A percentile compares a stretch with the other conserved stretches of the same genome.
phyloP scores from a whole-genome alignment of 2,888 invertebrate genomes.

The Hirtodrosophila duncani region DNA sequence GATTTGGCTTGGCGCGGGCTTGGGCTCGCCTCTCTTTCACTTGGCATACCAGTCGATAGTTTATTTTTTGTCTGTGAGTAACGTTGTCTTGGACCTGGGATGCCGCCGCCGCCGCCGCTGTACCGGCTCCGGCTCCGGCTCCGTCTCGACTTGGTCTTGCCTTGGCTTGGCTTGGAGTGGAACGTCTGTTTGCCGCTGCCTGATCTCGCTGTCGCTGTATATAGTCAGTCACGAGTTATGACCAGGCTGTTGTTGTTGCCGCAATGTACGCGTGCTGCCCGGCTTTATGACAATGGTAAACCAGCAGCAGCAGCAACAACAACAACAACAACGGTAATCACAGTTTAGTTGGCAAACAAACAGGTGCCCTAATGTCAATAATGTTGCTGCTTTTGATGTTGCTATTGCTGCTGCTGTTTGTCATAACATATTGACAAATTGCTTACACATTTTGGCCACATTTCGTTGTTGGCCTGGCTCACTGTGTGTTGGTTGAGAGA shows the following conservation, averaged over 20 bases:
- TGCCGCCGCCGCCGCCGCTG: neutral
- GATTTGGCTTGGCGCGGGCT: too few species aligned
- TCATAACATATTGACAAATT: conserved; percentile 69
- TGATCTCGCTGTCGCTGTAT: conserved; percentile 8
- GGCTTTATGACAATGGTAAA: conserved; percentile 27
- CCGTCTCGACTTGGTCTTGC: neutral
- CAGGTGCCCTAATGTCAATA: conserved; percentile 71
- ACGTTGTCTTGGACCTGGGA: conserved; percentile 35
- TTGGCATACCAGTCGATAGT: neutral
- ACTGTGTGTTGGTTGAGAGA: too few species aligned
- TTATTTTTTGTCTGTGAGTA: conserved; percentile 59
- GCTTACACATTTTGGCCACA: conserved; percentile 67
- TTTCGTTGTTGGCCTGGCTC: conserved; percentile 24
- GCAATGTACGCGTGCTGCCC: conserved; percentile 54
- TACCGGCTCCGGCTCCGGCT: neutral
- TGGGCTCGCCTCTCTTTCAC: neutral
- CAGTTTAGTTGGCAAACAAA: conserved; percentile 65
- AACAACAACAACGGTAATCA: conserved; percentile 56
- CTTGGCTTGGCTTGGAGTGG: too few species aligned
- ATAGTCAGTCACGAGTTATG: conserved; percentile 61
- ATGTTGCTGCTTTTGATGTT: conserved; percentile 37
- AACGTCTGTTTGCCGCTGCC: neutral
- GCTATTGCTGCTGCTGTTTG: conserved; percentile 26
- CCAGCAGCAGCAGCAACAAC: conserved; percentile 1
- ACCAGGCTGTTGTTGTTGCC: conserved; percentile 24